phyloP scores from a whole-genome alignment of 2,888 invertebrate genomes.

The Dynastes grantii region DNA sequence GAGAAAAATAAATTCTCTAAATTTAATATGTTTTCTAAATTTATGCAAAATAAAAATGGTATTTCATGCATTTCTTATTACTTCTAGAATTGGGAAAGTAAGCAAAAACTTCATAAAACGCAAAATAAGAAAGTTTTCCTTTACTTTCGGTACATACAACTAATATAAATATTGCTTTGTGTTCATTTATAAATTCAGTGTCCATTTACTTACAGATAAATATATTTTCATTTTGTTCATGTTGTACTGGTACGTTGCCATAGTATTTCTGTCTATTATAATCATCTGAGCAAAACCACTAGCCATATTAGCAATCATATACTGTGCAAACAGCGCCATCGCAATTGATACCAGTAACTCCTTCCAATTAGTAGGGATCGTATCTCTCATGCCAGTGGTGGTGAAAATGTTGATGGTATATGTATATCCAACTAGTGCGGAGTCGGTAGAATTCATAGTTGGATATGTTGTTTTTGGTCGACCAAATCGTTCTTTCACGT shows the following conservation, averaged over 20 bases:
- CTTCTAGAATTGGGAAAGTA: no score
- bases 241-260: conserved; percentile 41
- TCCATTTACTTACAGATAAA: conserved; percentile 41
- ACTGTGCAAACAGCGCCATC: conserved; percentile 45
- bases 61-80: no score
- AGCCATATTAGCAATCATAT: conserved; percentile 46
- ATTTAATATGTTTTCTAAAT: no score
- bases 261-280: conserved; percentile 48
- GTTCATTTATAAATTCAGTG: no score
- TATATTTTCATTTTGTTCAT: conserved; percentile 44
- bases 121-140: no score
- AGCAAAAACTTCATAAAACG: no score
- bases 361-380: conserved; percentile 37
- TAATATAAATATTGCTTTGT: no score
- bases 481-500: conserved; percentile 19
- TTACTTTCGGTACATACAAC: no score
- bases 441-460: conserved; percentile 14
- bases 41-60: no score
- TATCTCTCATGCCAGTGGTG: conserved; percentile 45
- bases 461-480: conserved; percentile 28
- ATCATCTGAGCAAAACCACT: conserved; percentile 48
- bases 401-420: conserved; percentile 49
- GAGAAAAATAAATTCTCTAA: no score
- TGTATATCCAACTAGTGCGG: conserved; percentile 46
- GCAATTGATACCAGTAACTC: conserved; percentile 32